A percentile compares a stretch with the other conserved stretches of the same genome.
Conservation (phyloP, 2,113 vertebrate genomes). For the Formicarius rufipectus region DNA sequence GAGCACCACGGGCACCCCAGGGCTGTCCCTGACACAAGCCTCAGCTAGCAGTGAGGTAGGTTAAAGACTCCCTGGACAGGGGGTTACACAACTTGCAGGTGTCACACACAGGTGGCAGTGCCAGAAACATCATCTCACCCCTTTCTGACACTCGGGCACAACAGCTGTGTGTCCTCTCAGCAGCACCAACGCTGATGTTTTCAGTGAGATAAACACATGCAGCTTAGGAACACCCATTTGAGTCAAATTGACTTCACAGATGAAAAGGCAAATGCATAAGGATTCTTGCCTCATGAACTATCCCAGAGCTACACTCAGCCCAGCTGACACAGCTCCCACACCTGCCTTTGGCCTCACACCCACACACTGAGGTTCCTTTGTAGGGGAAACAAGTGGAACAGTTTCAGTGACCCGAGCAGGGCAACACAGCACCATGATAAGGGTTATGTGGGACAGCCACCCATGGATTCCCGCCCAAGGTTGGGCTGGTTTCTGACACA, state of each 20-base stretch:
- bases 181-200: not conserved
- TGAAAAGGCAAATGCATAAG: not conserved
- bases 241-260: not conserved
- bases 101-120: not conserved
- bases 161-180: not conserved
- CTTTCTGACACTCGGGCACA: not conserved
- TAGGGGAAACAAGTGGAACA: fast-evolving
- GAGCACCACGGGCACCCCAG: not conserved
- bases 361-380: not conserved
- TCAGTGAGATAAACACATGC: not conserved
- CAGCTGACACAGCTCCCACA: not conserved
- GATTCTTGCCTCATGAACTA: not conserved
- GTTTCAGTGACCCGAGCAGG: not conserved
- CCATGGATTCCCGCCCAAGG: fast-evolving
- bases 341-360: not conserved
- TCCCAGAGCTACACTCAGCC: not conserved
- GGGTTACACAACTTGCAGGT: not conserved
- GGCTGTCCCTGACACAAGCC: not conserved
- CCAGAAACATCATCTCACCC: not conserved
- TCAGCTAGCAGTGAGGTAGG: conserved; percentile 42
- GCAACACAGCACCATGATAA: fast-evolving
- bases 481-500: not conserved
- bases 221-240: not conserved
- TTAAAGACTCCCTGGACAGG: not conserved
- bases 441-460: not conserved